A percentile compares a stretch with the other conserved stretches of the same genome.
Evolutionary conservation across 2,113 vertebrate species (phyloP).

Genomic region (Ranitomeya imitator): DNA sequence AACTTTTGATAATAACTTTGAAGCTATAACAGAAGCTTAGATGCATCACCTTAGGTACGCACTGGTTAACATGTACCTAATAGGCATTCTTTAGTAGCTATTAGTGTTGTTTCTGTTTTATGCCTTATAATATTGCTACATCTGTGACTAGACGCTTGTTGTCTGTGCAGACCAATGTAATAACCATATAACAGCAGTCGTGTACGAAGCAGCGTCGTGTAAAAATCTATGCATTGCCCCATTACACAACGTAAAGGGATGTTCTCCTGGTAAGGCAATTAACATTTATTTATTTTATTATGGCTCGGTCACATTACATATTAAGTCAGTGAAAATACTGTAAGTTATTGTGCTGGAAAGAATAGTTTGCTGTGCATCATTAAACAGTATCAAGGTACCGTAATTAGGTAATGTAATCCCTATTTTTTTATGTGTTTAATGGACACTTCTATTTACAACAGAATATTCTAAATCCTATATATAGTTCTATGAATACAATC

Average conservation of each 20-base stretch:
- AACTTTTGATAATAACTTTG: not conserved
- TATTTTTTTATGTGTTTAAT: not conserved
- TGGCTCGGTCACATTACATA: not conserved
- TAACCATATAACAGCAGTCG: not conserved
- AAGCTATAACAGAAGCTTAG: not conserved
- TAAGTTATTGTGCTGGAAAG: slow-evolving; percentile 21
- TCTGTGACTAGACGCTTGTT: not conserved
- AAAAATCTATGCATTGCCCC: slow-evolving; percentile 8
- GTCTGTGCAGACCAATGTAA: not conserved
- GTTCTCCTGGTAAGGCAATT: slow-evolving; percentile 34
- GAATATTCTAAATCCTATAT: not conserved
- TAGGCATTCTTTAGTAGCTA: not conserved
- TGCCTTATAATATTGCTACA: not conserved
- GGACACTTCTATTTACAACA: not conserved
- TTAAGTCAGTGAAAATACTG: slow-evolving; percentile 24
- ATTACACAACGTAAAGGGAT: slow-evolving; percentile 47
- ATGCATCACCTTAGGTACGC: not conserved
- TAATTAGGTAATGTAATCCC: slow-evolving; percentile 21
- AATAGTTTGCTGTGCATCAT: slow-evolving; percentile 25
- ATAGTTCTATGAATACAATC: not conserved
- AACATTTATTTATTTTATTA: slow-evolving; percentile 47
- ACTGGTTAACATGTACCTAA: not conserved
- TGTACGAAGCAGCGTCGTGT: slow-evolving; percentile 27
- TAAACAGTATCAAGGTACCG: slow-evolving; percentile 31
- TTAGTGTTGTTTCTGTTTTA: not conserved